Percentiles rank a stretch among this genome's conserved stretches.
These are phyloP conservation scores for Neolamprologus longior DNA, from an alignment of 2,113 vertebrate genomes.

Conservation along the genomic window DNA sequence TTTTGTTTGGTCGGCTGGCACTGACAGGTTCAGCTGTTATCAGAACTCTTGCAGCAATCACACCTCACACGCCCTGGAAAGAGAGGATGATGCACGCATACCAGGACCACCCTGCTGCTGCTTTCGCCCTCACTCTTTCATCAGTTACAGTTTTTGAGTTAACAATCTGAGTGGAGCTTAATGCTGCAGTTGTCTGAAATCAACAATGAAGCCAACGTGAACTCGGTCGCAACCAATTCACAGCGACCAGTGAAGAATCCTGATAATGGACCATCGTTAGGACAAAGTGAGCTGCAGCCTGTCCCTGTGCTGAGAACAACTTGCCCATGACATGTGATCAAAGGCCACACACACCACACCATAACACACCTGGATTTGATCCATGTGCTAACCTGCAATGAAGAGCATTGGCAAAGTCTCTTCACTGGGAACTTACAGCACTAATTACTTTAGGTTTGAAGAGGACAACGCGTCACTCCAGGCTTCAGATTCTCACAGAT, in stretches of 20 bases:
- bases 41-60: background rate
- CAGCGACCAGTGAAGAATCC: background rate
- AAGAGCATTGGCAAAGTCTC: background rate
- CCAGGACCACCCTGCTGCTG: background rate
- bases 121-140: background rate
- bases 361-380: background rate
- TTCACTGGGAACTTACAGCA: background rate
- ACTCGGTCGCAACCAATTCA: fast-evolving
- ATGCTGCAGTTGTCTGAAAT: constrained; percentile 17
- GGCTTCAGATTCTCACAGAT: background rate
- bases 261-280: fast-evolving
- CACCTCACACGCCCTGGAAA: background rate
- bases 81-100: background rate
- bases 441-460: background rate
- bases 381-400: background rate
- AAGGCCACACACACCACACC: background rate
- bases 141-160: background rate
- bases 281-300: background rate
- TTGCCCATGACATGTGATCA: background rate
- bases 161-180: background rate
- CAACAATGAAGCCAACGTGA: background rate
- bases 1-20: background rate
- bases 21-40: constrained; percentile 37
- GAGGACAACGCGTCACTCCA: background rate
- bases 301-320: background rate